Conservation (phyloP, 2,888 invertebrate species). For the Hemaris fuciformis region DNA sequence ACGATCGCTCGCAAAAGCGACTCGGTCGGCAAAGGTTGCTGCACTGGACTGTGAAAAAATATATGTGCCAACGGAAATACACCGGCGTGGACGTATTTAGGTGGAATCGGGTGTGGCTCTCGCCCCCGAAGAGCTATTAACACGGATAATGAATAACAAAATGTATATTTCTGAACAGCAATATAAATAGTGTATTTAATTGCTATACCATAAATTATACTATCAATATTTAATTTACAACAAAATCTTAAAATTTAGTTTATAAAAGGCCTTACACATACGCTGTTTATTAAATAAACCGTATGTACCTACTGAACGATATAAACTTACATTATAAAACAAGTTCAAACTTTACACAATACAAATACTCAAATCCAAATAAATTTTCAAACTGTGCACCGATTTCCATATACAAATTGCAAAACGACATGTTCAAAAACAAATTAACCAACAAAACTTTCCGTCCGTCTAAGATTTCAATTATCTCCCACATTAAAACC, state of each 20-base stretch:
- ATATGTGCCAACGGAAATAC: constrained; percentile 5
- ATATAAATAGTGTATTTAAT: neutral
- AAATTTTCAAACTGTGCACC: no score
- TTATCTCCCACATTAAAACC: neutral
- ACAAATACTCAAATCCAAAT: no score
- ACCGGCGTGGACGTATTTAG: neutral
- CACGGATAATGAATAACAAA: neutral
- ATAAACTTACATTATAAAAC: no score
- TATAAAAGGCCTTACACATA: no score
- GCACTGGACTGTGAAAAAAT: constrained; percentile 6
- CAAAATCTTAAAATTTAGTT: no score
- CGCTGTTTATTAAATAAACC: no score
- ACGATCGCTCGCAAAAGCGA: neutral
- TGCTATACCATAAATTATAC: neutral
- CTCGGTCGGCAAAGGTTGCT: constrained; percentile 1
- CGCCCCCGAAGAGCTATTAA: neutral
- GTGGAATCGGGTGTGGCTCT: neutral
- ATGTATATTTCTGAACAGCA: neutral
- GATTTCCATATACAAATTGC: no score
- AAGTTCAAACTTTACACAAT: no score
- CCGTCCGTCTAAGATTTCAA: neutral
- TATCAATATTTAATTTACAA: no score
- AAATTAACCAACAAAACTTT: neutral
- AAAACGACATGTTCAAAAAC: no score
- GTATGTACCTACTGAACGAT: no score